Conservation (phyloP, 2,113 vertebrate genomes). For the Scomber scombrus region DNA sequence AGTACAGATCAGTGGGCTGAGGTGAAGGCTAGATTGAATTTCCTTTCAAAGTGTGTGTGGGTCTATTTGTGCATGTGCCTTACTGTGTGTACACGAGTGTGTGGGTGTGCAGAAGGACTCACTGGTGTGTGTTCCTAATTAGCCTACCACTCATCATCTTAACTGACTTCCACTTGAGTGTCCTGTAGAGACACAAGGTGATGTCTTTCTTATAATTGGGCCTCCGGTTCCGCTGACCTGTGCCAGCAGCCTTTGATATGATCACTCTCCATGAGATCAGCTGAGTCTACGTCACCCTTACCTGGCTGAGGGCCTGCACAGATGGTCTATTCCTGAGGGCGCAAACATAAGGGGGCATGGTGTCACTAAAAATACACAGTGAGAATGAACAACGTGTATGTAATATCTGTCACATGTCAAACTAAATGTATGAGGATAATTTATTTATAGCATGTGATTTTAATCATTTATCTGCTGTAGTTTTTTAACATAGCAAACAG, state of each 20-base stretch:
- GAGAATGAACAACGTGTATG: not conserved
- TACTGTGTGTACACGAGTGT: conserved; percentile 43
- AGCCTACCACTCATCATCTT: conserved; percentile 36
- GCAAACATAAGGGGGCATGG: conserved; percentile 22
- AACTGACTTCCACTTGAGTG: conserved; percentile 44
- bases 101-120: conserved; percentile 19
- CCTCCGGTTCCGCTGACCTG: conserved; percentile 26
- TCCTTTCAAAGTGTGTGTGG: conserved; percentile 48
- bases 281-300: conserved; percentile 60
- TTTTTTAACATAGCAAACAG: not conserved
- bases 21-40: conserved; percentile 69
- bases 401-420: conserved; percentile 29
- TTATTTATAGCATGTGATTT: conserved; percentile 6
- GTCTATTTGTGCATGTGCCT: conserved; percentile 22
- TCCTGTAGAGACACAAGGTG: conserved; percentile 41
- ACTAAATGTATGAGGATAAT: conserved; percentile 7
- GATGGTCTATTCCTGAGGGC: conserved; percentile 69
- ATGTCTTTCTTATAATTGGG: conserved; percentile 50
- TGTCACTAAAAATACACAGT: conserved; percentile 70
- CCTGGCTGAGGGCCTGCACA: conserved; percentile 67
- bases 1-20: conserved; percentile 63
- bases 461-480: not conserved
- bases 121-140: conserved; percentile 47
- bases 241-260: conserved; percentile 35
- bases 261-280: conserved; percentile 40